Evolutionary conservation across 2,113 vertebrate species (phyloP).

Genomic region (Lamprologus callipterus): DNA sequence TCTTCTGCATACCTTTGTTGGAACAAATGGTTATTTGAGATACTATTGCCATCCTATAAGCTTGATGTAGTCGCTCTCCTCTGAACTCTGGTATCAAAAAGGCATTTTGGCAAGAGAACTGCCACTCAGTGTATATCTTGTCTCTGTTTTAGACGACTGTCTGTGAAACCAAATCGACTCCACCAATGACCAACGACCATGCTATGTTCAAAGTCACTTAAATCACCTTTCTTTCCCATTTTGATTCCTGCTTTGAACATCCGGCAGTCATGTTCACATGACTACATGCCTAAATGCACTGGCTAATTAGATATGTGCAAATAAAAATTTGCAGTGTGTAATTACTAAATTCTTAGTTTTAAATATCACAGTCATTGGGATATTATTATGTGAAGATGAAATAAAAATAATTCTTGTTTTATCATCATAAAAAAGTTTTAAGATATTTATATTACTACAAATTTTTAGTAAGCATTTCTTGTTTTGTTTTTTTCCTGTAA

Average conservation of each 20-base stretch:
- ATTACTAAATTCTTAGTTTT: neutral
- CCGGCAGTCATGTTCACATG: neutral
- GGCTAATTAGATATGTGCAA: neutral
- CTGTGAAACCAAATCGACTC: neutral
- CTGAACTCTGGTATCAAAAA: neutral
- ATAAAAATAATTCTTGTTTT: neutral
- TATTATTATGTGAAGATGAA: neutral
- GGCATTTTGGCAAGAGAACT: neutral
- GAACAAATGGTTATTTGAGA: neutral
- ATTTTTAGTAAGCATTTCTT: neutral
- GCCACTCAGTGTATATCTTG: accelerated
- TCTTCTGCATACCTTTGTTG: neutral
- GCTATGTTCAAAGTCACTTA: neutral
- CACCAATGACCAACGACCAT: neutral
- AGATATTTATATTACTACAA: neutral
- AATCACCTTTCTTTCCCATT: neutral
- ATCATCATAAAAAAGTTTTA: neutral
- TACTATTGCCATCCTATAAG: neutral
- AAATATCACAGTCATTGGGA: neutral
- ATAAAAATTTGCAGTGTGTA: neutral
- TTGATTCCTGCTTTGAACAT: neutral
- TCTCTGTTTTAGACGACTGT: neutral
- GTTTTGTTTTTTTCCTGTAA: neutral
- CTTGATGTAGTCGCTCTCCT: neutral
- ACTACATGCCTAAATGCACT: neutral